Percentiles rank a stretch among this genome's conserved stretches.
Evolutionary conservation across 2,888 invertebrate genomes (phyloP).

Genomic region (Thalpophila matura): DNA sequence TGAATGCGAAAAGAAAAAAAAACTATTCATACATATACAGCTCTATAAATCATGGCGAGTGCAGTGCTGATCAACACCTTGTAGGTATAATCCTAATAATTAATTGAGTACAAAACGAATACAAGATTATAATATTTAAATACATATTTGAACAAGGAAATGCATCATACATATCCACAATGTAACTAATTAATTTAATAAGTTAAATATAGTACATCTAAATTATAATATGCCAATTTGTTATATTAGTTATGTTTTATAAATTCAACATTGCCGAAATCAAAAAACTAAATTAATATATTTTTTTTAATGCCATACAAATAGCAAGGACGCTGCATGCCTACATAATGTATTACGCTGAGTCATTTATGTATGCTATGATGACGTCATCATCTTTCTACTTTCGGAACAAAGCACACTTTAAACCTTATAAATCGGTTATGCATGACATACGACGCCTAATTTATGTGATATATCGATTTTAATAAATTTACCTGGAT

Average conservation of each 20-base stretch:
- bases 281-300: not conserved
- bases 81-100: too few species aligned
- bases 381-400: constrained; percentile 19
- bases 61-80: too few species aligned
- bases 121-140: not conserved
- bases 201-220: not conserved
- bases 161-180: constrained; percentile 5
- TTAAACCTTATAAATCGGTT: constrained; percentile 10
- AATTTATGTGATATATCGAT: not conserved
- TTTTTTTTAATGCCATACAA: constrained; percentile 1
- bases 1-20: too few species aligned
- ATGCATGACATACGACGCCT: not conserved
- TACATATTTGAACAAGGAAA: constrained; percentile 12
- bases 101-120: not conserved
- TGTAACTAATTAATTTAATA: not conserved
- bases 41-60: too few species aligned
- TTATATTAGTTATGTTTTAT: not conserved
- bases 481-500: not conserved
- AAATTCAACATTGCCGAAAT: constrained; percentile 2
- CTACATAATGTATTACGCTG: too few species aligned
- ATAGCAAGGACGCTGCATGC: constrained; percentile 11
- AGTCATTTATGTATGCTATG: too few species aligned
- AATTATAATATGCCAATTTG: not conserved
- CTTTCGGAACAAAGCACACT: constrained; percentile 17
- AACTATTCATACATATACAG: too few species aligned